Evolutionary conservation across 2,888 invertebrate genomes (phyloP), one percentile per base, ranked within the genome.

Genomic region (Daptonema setosum): DNA sequence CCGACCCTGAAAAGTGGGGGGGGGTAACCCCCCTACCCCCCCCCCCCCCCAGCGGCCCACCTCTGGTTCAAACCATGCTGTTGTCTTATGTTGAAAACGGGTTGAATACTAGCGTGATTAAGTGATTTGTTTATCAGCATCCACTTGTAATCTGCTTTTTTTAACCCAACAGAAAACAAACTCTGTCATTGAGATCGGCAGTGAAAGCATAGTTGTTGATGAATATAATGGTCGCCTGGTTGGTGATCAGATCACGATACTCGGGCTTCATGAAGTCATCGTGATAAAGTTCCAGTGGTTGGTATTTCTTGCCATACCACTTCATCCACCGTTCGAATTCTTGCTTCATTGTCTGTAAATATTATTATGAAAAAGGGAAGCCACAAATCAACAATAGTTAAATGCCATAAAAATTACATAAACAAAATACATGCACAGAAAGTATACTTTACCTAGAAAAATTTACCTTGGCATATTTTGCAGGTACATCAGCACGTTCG

Each of bases 131-230:
- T n/a, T n/a, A n/a, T n/a, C n/a, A n/a, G n/a, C n/a, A n/a, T n/a
- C n/a, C n/a, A n/a, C n/a, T n/a, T n/a, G n/a, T n/a, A n/a, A n/a
- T n/a, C n/a, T n/a, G n/a, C n/a, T n/a, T n/a, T n/a, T n/a, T n/a
- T n/a, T 35, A 35, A 35, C 8, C 35, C 35, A 35, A 35, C 35
- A 35, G 35, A 35, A 35, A 35, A 35, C 35, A 11, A 8, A 35
- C 35, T 17, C 45, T 8, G 22, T 95, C 90, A 76, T 97, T 95
- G 29, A 97, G 90, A 62, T 83, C 82, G 28, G 97, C 91, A 17
- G 91, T 91, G 74, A 99, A 99, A 48, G 95, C 97, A 77, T 90
- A 99, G 78, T 97, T 97, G 77, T 97, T 97, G 47, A 97, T 95
- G 77, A 97, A 99, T 60, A 97, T 88, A 68, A 97, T 83, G 43